phyloP scores from a whole-genome alignment of 2,888 invertebrate genomes.

The Limenitis camilla region DNA sequence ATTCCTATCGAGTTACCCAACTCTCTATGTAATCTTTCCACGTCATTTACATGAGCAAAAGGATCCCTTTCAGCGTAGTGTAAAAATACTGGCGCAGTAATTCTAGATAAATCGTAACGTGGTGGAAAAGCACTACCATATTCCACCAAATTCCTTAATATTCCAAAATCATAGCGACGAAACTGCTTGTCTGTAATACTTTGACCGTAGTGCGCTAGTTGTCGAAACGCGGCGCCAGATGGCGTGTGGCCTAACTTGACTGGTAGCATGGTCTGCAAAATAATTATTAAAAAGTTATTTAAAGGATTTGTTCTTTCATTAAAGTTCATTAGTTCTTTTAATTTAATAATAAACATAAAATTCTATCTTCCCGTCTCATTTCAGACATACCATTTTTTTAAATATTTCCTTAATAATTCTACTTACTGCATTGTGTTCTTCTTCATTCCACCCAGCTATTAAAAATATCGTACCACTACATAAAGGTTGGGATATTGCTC shows the following conservation, averaged over 20 bases:
- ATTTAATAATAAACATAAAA: too few species aligned
- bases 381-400: background rate
- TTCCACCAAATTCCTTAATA: constrained; percentile 58
- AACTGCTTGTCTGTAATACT: constrained; percentile 68
- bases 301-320: background rate
- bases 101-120: constrained; percentile 69
- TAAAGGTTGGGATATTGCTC: constrained; percentile 61
- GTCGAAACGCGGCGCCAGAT: constrained; percentile 80
- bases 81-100: constrained; percentile 76
- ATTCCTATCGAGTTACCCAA: constrained; percentile 72
- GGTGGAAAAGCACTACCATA: constrained; percentile 76
- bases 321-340: too few species aligned
- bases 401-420: background rate
- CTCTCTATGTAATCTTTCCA: constrained; percentile 66
- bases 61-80: constrained; percentile 80
- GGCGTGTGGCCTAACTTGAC: constrained; percentile 80
- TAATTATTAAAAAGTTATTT: background rate
- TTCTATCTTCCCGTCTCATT: too few species aligned
- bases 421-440: constrained; percentile 36
- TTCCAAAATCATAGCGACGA: constrained; percentile 75
- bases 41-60: constrained; percentile 73
- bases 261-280: constrained; percentile 78
- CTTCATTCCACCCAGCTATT: constrained; percentile 65
- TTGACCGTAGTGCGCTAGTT: constrained; percentile 83
- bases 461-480: constrained; percentile 77